phyloP scores from a whole-genome alignment of 2,888 invertebrate species.

The Augiades crinisus region DNA sequence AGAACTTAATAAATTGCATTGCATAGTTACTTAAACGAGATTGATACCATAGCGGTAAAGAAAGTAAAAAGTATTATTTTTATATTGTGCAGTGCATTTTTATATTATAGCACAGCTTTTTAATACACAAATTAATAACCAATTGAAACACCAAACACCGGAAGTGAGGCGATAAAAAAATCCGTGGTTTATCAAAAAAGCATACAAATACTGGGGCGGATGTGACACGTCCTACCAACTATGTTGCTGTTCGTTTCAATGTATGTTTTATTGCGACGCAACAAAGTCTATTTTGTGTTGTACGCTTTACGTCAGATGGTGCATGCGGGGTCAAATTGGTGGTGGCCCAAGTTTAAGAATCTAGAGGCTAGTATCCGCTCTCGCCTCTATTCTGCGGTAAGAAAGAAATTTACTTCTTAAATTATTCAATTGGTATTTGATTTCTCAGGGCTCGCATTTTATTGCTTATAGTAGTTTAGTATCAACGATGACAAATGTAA shows the following conservation, averaged over 20 bases:
- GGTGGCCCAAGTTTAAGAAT: constrained; percentile 34
- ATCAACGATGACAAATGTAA: too few species aligned
- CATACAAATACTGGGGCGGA: constrained; percentile 49
- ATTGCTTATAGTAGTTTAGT: too few species aligned
- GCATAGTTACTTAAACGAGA: too few species aligned
- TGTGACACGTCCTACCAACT: constrained; percentile 51
- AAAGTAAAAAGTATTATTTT: too few species aligned
- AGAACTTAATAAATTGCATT: too few species aligned
- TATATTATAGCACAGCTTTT: not conserved
- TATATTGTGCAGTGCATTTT: too few species aligned
- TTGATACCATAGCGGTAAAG: too few species aligned
- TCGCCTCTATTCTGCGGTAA: too few species aligned
- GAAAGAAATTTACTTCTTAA: too few species aligned
- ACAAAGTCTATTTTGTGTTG: constrained; percentile 48
- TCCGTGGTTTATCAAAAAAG: constrained; percentile 67
- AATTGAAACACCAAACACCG: constrained; percentile 26
- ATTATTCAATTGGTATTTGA: too few species aligned
- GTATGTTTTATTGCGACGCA: constrained; percentile 47
- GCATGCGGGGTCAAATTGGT: constrained; percentile 31
- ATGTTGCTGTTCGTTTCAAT: constrained; percentile 38
- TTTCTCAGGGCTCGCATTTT: too few species aligned
- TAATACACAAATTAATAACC: constrained; percentile 18
- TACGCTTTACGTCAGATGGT: constrained; percentile 25
- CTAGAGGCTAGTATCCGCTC: constrained; percentile 3
- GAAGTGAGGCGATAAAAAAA: constrained; percentile 45